These are phyloP conservation scores for Ptychoptera contaminata DNA, from an alignment of 2,888 invertebrate species.

Conservation along the genomic window DNA sequence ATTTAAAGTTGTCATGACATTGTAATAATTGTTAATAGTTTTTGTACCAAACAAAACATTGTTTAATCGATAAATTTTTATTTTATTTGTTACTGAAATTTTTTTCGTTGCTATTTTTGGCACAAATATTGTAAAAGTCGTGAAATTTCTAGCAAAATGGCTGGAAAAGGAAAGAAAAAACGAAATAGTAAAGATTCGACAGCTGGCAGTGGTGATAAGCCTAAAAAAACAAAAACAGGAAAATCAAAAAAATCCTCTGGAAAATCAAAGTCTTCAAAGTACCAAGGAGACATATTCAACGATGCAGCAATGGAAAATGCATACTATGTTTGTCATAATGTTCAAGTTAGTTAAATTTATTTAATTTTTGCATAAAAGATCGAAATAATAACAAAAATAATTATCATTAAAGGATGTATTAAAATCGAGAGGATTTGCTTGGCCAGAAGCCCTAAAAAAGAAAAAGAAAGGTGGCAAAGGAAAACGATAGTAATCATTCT, in stretches of 20 bases:
- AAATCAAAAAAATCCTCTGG: slow-evolving; percentile 28
- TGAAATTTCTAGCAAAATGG: slow-evolving; percentile 18
- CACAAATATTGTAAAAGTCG: neutral
- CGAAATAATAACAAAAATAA: neutral
- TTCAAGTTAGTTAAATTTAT: slow-evolving; percentile 43
- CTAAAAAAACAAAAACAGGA: slow-evolving; percentile 33
- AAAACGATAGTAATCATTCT: neutral
- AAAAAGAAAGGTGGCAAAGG: slow-evolving; percentile 53
- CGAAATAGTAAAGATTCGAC: slow-evolving; percentile 37
- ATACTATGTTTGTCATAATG: slow-evolving; percentile 84
- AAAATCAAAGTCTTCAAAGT: slow-evolving; percentile 39
- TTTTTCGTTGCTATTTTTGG: too few relatives aligned
- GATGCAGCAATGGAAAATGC: slow-evolving; percentile 89
- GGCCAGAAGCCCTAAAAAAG: slow-evolving; percentile 76
- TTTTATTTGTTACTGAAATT: too few relatives aligned
- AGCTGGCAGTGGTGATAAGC: slow-evolving; percentile 30
- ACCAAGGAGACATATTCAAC: slow-evolving; percentile 71
- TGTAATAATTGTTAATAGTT: too few relatives aligned
- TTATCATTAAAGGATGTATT: slow-evolving; percentile 49
- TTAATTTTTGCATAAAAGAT: neutral
- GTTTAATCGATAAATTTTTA: too few relatives aligned
- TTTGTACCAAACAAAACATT: too few relatives aligned
- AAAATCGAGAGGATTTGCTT: slow-evolving; percentile 72
- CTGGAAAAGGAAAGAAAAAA: slow-evolving; percentile 36
- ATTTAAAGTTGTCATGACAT: too few relatives aligned